Conservation (phyloP, 1,140 invertebrate genomes). For the Muscidifurax raptorellus region DNA sequence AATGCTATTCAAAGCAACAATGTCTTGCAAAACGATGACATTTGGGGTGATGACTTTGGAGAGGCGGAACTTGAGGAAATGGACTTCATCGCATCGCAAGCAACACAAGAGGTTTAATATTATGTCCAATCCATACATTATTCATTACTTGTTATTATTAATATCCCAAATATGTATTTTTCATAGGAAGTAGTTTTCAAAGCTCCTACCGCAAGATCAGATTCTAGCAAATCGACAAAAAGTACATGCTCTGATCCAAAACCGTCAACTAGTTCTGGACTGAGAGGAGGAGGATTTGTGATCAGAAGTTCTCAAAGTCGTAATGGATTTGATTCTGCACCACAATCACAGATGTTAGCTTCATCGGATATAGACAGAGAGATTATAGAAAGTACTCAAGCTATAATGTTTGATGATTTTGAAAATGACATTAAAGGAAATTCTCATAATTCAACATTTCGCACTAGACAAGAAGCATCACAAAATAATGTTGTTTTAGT, state of each 20-base stretch:
- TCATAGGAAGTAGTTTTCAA: conserved; percentile 27
- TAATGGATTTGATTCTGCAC: background rate
- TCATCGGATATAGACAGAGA: conserved; percentile 46
- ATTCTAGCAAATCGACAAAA: background rate
- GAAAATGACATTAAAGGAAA: conserved; percentile 38
- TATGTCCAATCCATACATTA: background rate
- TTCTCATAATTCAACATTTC: conserved; percentile 65
- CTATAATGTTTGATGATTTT: conserved; percentile 52
- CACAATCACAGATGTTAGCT: conserved; percentile 51
- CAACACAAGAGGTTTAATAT: conserved; percentile 55
- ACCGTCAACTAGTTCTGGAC: conserved; percentile 38
- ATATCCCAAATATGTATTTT: background rate
- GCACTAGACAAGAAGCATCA: background rate
- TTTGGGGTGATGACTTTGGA: conserved; percentile 69
- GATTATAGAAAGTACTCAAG: conserved; percentile 47
- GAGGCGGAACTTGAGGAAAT: conserved; percentile 68
- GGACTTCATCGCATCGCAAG: conserved; percentile 68
- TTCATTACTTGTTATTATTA: background rate
- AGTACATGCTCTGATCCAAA: conserved; percentile 23
- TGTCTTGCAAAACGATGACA: conserved; percentile 14
- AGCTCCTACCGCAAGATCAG: conserved; percentile 15
- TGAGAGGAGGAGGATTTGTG: background rate
- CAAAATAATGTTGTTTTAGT: conserved; percentile 50
- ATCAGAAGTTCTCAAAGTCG: background rate
- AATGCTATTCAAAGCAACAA: too few species aligned